Base-by-base conservation (phyloP, 2,888 invertebrate species). In the Drosophila kuntzei region DNA sequence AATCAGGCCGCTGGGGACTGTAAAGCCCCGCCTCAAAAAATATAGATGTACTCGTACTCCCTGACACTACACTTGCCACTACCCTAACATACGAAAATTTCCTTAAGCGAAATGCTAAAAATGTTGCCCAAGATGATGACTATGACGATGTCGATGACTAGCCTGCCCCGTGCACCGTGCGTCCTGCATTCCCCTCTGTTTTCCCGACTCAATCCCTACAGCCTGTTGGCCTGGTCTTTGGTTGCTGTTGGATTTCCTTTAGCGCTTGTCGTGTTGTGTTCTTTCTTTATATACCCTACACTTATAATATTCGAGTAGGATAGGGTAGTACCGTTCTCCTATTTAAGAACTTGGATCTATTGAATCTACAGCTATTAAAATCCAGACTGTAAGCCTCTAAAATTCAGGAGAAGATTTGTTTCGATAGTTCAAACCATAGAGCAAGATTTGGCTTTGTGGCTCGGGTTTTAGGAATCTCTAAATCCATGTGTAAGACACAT, bases 1-100 rank as follows among this genome's bases (percentile, higher is more conserved):
- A 85, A 85, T 85, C 85, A 85, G 85, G 89, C 85, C 85, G 85
- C 84, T 89, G 85, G 85, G 85, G 85, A 89, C 85, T 85, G 67
- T 85, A 89, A 85, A 85, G 71, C 79, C 66, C 51, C 68, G 69
- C 55, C 73, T 50, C 53, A 20, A 29, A 74, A 60, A 46, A 37
- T 46, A 46, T 47, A 67, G 62, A 75, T 80, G 78, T 64, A 62
- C 51, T 57, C 29, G 41, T 32, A 44, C 49, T 47, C 12, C 32
- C 22, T 22, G 73, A 64, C 49, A 65, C 60, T 76, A 60, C 63
- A 72, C 29, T 22, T 29, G 73, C 68, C 44, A 65, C 58, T 76
- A 57, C 62, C 76, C 27, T 37, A 62, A 39, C 25, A 25, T 58
- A 54, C 49, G 27, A 49, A 67, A 76, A 76, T 85, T 79, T 86